A percentile compares a stretch with the other conserved stretches of the same genome.
Evolutionary conservation across 1,140 invertebrate species (phyloP).

Genomic region (Charaxes varanes): DNA sequence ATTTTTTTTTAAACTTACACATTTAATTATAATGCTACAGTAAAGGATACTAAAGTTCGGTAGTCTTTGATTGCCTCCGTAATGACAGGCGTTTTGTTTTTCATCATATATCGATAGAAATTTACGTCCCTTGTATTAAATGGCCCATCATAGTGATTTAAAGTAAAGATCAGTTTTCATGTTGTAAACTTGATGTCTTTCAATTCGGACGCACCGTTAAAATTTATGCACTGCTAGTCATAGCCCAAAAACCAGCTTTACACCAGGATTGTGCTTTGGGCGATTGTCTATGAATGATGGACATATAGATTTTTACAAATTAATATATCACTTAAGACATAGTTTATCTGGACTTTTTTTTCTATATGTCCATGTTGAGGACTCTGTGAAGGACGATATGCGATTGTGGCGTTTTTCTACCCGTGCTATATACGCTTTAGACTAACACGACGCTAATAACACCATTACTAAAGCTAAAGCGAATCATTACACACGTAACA

Average conservation of each 20-base stretch:
- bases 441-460: slow-evolving; percentile 32
- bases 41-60: too few relatives aligned
- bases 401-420: slow-evolving; percentile 38
- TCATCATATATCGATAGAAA: too few relatives aligned
- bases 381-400: slow-evolving; percentile 40
- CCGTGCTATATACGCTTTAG: slow-evolving; percentile 32
- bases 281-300: slow-evolving; percentile 49
- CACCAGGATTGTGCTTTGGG: slow-evolving; percentile 35
- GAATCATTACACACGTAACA: too few relatives aligned
- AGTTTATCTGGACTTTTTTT: too few relatives aligned
- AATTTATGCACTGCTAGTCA: slow-evolving; percentile 30
- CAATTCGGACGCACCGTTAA: too few relatives aligned
- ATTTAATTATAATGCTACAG: too few relatives aligned
- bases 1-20: slow-evolving; percentile 1
- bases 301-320: slow-evolving; percentile 19
- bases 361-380: slow-evolving; percentile 27
- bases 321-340: not conserved
- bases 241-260: slow-evolving; percentile 22
- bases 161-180: too few relatives aligned
- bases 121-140: too few relatives aligned
- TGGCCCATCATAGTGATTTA: too few relatives aligned
- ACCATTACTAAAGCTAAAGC: slow-evolving; percentile 10
- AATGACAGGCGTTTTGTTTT: too few relatives aligned
- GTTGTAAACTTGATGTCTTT: too few relatives aligned
- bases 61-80: too few relatives aligned